Evolutionary conservation across 1,140 invertebrate species (phyloP), one percentile per base, ranked within the genome.

Genomic region (Anadara kagoshimensis): DNA sequence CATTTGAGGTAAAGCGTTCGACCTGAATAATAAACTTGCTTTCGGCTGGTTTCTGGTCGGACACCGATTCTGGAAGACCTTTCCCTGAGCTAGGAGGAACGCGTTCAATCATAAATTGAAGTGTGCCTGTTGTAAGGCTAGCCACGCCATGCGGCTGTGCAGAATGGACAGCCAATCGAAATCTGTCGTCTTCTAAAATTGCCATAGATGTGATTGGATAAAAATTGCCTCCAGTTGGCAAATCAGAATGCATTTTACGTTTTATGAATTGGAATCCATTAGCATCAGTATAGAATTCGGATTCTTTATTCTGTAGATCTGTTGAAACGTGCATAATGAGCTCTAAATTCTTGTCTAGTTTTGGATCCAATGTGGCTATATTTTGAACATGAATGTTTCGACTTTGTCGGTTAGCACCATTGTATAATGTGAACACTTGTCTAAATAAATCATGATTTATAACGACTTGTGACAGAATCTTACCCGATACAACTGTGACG

Each of bases 211-310:
- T 93, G 86, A 99, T 92, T 22, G 98, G 98, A 91, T 98, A 99
- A 88, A 94, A 98, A 90, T 99, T 98, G 0, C 94, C 97, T 91
- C 99, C 97, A 0, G 97, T 84, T 0, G 97, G 97, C n/a, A 98
- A 87, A 89, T 98, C 97, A 0, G 91, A 89, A 72, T 93, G 92
- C 76, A 94, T 93, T 14, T 79, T 76, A 24, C 84, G 54, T 11
- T 63, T 58, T 49, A 84, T 93, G 91, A 97, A 97, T 83, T 97
- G 95, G 81, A 98, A 97, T 1, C 97, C 97, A 86, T 98, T 99
- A 66, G 95, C 92, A 89, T 99, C 98, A 0, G 96, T 96, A 80
- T 95, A 99, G 86, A 98, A 97, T 41, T 80, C 80, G 22, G 85
- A 80, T 47, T 89, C 82, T 16, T 83, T 78, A 76, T 87, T 89